Conservation (phyloP, 2,113 vertebrate species). For the Geococcyx californianus region DNA sequence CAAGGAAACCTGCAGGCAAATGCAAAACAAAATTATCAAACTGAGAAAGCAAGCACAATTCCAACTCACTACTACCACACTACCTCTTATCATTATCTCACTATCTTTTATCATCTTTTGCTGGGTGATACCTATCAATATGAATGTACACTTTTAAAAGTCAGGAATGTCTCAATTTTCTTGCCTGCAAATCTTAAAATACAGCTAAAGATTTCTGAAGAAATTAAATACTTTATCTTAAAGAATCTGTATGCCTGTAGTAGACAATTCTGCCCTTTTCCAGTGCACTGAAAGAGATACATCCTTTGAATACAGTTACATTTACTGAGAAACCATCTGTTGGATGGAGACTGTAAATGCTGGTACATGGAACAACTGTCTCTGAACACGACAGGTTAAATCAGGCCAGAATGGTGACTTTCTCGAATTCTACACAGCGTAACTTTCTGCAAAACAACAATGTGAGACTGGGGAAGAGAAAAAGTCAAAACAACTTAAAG, state of each 20-base stretch:
- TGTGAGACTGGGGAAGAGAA: not conserved
- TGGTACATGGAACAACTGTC: accelerated
- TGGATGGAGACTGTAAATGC: not conserved
- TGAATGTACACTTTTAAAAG: not conserved
- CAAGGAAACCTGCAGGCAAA: not conserved
- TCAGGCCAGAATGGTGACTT: not conserved
- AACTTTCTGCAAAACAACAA: not conserved
- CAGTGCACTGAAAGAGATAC: not conserved
- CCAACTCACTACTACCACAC: not conserved
- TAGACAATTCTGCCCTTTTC: not conserved
- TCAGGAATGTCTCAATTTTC: not conserved
- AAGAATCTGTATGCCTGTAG: not conserved
- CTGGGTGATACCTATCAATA: not conserved
- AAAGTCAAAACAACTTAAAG: not conserved
- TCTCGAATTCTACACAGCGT: not conserved
- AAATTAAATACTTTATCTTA: not conserved
- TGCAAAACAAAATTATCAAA: not conserved
- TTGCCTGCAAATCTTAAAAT: not conserved
- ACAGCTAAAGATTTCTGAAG: not conserved
- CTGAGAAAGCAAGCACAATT: not conserved
- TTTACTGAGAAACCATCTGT: not conserved
- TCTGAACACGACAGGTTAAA: not conserved
- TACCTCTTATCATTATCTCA: not conserved
- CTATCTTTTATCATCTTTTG: not conserved
- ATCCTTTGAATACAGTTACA: not conserved